Percentiles rank a stretch among this genome's conserved stretches.
Conservation (phyloP, 30 jellyfish, hydroid and myxozoan species). For the Turritopsis rubra region DNA sequence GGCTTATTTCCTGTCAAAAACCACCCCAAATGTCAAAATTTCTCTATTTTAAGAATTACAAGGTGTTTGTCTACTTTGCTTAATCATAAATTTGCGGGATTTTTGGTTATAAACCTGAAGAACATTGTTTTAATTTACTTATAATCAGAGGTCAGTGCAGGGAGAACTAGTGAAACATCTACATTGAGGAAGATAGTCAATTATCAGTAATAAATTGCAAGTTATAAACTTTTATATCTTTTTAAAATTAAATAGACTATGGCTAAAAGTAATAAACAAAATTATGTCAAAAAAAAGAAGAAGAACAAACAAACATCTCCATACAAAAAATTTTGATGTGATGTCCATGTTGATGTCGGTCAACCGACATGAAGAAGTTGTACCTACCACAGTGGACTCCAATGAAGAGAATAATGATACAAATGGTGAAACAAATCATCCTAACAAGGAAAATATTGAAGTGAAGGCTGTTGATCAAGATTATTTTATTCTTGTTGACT, state of each 20-base stretch:
- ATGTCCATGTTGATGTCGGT: neutral
- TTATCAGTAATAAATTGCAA: neutral
- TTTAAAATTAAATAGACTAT: slow-evolving; percentile 2
- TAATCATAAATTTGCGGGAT: too few relatives aligned
- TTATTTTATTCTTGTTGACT: slow-evolving; percentile 8
- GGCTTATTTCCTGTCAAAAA: too few relatives aligned
- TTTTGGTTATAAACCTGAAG: too few relatives aligned
- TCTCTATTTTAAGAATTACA: too few relatives aligned
- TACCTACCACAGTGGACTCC: neutral
- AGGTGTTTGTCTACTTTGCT: too few relatives aligned
- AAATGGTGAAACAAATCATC: neutral
- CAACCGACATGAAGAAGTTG: neutral
- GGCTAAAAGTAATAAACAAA: neutral
- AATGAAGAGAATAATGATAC: neutral
- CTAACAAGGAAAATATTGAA: neutral
- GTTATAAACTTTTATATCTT: neutral
- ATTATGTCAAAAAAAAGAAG: slow-evolving; percentile 9
- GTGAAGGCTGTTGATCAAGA: neutral
- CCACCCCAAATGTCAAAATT: too few relatives aligned
- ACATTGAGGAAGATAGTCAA: neutral
- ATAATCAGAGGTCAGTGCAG: too few relatives aligned
- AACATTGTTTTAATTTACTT: too few relatives aligned
- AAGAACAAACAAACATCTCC: slow-evolving; percentile 3
- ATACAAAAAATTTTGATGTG: neutral
- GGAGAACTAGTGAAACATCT: too few relatives aligned